Evolutionary conservation across 2,113 vertebrate genomes (phyloP).

Genomic region (Oreochromis aureus): DNA sequence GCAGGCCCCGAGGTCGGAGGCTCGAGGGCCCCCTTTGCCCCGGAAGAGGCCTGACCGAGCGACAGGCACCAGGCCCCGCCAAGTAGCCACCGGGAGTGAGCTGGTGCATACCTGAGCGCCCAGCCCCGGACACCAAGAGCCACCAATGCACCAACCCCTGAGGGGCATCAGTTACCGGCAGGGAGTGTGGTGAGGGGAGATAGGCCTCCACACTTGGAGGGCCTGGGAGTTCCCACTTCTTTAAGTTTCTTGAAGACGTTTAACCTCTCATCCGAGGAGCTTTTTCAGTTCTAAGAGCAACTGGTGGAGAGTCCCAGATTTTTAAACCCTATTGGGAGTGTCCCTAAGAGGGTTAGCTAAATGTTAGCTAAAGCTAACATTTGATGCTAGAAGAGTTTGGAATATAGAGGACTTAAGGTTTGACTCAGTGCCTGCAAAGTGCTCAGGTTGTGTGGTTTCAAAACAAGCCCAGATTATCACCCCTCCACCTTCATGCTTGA

Average conservation of each 20-base stretch:
- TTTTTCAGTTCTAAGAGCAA: neutral
- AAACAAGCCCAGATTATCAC: neutral
- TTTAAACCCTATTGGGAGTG: neutral
- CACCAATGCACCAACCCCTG: too few relatives aligned
- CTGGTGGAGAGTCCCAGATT: neutral
- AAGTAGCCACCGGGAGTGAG: too few relatives aligned
- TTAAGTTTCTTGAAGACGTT: neutral
- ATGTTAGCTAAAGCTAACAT: neutral
- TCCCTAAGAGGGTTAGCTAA: neutral
- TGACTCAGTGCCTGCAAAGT: neutral
- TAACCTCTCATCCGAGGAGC: neutral
- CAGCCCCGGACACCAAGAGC: too few relatives aligned
- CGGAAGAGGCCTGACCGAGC: too few relatives aligned
- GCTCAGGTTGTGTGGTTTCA: neutral
- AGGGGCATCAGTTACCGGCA: too few relatives aligned
- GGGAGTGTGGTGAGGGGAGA: too few relatives aligned
- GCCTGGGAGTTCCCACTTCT: too few relatives aligned
- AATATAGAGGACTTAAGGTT: neutral
- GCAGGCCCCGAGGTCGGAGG: too few relatives aligned
- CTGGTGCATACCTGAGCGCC: too few relatives aligned
- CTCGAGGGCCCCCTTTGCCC: too few relatives aligned
- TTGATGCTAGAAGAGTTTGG: neutral
- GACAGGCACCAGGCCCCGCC: too few relatives aligned
- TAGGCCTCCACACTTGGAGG: too few relatives aligned
- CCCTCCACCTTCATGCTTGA: neutral